Conservation (phyloP, 2,113 vertebrate species). For the Bufo gargarizans region DNA sequence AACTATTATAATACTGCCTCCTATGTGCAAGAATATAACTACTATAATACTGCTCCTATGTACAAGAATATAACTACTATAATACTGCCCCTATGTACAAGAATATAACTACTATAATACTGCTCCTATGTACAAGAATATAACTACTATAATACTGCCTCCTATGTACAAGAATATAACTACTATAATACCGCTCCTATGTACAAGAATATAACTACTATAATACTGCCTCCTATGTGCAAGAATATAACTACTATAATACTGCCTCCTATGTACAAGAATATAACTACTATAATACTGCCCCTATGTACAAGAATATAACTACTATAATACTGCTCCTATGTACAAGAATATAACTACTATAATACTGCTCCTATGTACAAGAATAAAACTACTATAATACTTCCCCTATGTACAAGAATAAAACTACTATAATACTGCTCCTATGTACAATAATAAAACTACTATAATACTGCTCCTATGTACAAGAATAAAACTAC, state of each 20-base stretch:
- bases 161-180: neutral
- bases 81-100: neutral
- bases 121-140: neutral
- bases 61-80: neutral
- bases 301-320: neutral
- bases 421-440: neutral
- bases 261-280: neutral
- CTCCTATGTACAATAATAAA: too few species aligned
- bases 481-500: neutral
- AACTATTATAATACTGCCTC: neutral
- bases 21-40: conserved; percentile 1
- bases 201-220: neutral
- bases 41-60: neutral
- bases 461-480: neutral
- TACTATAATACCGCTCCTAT: neutral
- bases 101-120: conserved; percentile 8
- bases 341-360: conserved; percentile 6
- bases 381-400: neutral
- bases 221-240: neutral
- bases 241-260: conserved; percentile 11
- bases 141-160: neutral
- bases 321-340: neutral
- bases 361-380: neutral
- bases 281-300: neutral
- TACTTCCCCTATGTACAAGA: neutral